A percentile compares a stretch with the other conserved stretches of the same genome.
Evolutionary conservation across 1,140 invertebrate genomes (phyloP).

Genomic region (Ylistrum balloti): DNA sequence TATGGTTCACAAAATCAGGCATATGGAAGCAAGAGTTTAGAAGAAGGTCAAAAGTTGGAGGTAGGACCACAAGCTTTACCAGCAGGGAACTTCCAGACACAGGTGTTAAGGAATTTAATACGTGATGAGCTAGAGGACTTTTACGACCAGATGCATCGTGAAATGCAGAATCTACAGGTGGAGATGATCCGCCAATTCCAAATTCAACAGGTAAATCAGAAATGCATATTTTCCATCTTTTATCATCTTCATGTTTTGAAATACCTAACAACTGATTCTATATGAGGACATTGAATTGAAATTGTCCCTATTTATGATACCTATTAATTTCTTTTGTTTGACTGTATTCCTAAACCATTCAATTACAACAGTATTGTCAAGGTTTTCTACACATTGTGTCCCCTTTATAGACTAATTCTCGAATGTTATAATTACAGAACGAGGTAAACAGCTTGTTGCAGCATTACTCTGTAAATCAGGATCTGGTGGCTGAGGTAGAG

Average conservation of each 20-base stretch:
- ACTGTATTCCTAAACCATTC: too few species aligned
- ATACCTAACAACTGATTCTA: too few species aligned
- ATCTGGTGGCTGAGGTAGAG: constrained; percentile 55
- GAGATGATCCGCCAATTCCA: constrained; percentile 62
- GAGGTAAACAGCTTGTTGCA: constrained; percentile 57
- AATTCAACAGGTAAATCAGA: constrained; percentile 54
- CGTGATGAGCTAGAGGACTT: constrained; percentile 56
- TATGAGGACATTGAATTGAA: too few species aligned
- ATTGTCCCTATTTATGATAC: too few species aligned
- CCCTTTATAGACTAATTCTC: too few species aligned
- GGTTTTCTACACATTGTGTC: too few species aligned
- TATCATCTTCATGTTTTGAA: too few species aligned
- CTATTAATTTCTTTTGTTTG: too few species aligned
- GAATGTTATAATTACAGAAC: constrained; percentile 56
- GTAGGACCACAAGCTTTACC: neutral
- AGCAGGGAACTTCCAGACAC: constrained; percentile 54
- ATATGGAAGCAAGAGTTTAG: neutral
- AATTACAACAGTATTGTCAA: too few species aligned
- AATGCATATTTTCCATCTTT: neutral
- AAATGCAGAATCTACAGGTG: constrained; percentile 55
- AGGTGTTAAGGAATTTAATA: constrained; percentile 59
- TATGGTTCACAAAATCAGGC: neutral
- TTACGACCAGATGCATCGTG: constrained; percentile 54
- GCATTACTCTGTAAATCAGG: constrained; percentile 61
- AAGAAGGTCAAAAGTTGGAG: too few species aligned